Conservation (phyloP, 2,113 vertebrate genomes). For the Oryzias celebensis region DNA sequence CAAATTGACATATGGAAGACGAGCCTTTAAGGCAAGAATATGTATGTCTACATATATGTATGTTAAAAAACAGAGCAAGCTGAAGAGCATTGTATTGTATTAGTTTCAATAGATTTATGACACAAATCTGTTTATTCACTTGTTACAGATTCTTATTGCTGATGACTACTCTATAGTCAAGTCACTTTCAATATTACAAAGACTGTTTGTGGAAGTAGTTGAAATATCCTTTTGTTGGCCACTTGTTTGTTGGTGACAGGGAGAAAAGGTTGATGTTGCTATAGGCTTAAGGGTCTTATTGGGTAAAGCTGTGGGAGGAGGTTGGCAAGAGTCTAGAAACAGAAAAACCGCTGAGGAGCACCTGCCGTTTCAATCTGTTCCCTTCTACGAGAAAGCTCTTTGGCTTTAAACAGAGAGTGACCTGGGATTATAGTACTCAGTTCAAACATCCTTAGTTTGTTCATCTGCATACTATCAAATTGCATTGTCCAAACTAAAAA, state of each 20-base stretch:
- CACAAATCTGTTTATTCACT: no score
- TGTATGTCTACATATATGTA: no score
- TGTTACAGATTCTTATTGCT: no score
- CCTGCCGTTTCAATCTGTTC: conserved; percentile 71
- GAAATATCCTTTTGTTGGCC: background rate
- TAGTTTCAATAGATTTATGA: no score
- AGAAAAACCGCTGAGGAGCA: conserved; percentile 65
- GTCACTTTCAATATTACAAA: no score
- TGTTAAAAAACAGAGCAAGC: no score
- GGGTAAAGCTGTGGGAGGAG: conserved; percentile 38
- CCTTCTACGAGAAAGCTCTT: conserved; percentile 41
- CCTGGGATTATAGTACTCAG: conserved; percentile 2
- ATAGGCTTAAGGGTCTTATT: conserved; percentile 18
- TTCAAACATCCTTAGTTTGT: conserved; percentile 11
- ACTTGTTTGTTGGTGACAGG: background rate
- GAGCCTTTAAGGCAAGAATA: no score
- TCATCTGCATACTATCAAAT: background rate
- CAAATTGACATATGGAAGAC: no score
- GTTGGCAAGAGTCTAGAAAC: conserved; percentile 47
- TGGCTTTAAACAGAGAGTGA: conserved; percentile 26
- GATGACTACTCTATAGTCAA: no score
- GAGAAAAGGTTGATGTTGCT: background rate
- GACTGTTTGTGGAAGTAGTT: no score
- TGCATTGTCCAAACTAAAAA: background rate
- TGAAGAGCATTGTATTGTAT: no score